Evolutionary conservation across 2,888 invertebrate species (phyloP), one percentile per base, ranked within the genome.

Genomic region (Ctenicera cuprea): DNA sequence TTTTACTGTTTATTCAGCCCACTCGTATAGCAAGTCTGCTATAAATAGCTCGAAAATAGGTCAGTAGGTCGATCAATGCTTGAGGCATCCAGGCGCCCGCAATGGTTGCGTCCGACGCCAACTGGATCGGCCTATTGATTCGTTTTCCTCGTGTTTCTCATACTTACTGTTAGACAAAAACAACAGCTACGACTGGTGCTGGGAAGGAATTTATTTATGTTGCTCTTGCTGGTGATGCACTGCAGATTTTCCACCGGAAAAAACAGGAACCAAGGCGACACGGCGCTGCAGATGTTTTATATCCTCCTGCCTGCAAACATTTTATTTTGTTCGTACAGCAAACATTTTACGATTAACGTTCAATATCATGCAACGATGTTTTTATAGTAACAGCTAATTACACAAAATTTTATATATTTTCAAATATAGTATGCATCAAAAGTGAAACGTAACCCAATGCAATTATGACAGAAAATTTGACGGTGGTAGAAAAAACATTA

Each of bases 61-160:
- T 81, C 76, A 81, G 78, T 80, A 65, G 81, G 81, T 80, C 81
- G 78, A 81, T 81, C 81, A 79, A 81, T 81, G 81, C 77, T 79
- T 68, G 73, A 77, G 80, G 78, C 80, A 78, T 78, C 78, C 79
- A 75, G 79, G 79, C 80, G 79, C 78, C 80, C 75, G 78, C 80
- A 79, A 78, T 78, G 80, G 72, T 67, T 38, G 68, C 75, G 63
- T 52, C 79, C 80, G 78, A 76, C 78, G 80, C 79, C 79, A 78
- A 79, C 75, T 77, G 77, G 78, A 78, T 75, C 77, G 75, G 71
- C 74, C 73, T 79, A 80, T 80, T 78, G 80, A 80, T 80, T 76
- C 71, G 45, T 68, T 57, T 26, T 73, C 69, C 65, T 66, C 69
- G 73, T 66, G 61, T 59, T 41, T 7, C 62, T 50, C 45, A 18